Conservation (phyloP, 2,113 vertebrate species). For the Menura novaehollandiae region DNA sequence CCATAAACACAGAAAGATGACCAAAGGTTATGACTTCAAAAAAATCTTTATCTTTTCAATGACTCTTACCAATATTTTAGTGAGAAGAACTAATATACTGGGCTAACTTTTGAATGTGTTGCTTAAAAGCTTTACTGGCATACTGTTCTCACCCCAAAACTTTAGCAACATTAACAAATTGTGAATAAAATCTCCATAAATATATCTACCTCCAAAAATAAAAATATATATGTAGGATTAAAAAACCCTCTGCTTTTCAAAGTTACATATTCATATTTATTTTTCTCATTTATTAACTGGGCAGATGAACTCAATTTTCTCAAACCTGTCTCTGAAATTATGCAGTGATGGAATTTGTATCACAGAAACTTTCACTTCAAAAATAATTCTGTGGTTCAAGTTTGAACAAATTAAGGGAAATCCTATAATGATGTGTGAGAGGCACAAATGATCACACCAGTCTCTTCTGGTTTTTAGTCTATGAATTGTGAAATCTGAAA, state of each 20-base stretch:
- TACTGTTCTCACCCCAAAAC: background rate
- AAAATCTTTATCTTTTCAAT: background rate
- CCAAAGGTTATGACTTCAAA: background rate
- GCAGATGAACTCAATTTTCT: background rate
- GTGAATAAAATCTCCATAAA: background rate
- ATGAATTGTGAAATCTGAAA: background rate
- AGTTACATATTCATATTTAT: background rate
- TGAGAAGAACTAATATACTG: background rate
- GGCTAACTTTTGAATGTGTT: background rate
- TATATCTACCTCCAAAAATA: background rate
- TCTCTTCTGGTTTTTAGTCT: background rate
- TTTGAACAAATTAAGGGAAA: background rate
- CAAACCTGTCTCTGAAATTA: background rate
- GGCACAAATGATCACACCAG: background rate
- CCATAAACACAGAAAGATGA: background rate
- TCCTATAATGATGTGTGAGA: accelerated
- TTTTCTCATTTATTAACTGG: background rate
- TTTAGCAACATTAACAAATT: background rate
- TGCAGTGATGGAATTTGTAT: background rate
- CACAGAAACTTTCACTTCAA: background rate
- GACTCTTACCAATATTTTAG: background rate
- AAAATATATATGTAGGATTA: background rate
- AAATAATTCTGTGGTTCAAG: background rate
- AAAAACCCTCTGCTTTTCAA: accelerated
- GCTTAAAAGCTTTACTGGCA: background rate